phyloP scores from a whole-genome alignment of 1,140 invertebrate species.

The Leptinotarsa lineolata region DNA sequence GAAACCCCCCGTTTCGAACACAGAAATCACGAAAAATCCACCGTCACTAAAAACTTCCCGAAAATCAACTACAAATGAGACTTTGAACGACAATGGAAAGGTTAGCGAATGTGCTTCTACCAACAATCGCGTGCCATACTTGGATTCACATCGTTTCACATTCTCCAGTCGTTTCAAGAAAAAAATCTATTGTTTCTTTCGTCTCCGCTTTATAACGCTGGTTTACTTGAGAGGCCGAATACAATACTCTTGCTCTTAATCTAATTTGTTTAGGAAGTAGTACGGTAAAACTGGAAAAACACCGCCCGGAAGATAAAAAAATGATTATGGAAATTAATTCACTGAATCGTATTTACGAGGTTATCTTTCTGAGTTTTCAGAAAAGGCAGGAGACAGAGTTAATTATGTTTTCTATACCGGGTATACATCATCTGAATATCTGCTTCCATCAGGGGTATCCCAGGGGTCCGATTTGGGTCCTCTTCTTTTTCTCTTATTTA shows the following conservation, averaged over 20 bases:
- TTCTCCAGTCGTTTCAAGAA: slow-evolving; percentile 14
- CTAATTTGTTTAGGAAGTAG: slow-evolving; percentile 1
- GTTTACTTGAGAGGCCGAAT: background rate
- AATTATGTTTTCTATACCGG: too few relatives aligned
- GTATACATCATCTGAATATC: too few relatives aligned
- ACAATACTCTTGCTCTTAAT: slow-evolving; percentile 6
- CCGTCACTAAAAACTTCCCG: background rate
- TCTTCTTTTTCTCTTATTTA: too few relatives aligned
- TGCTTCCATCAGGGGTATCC: too few relatives aligned
- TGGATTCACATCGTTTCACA: slow-evolving; percentile 42
- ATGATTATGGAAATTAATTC: too few relatives aligned
- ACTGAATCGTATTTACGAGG: too few relatives aligned
- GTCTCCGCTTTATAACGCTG: slow-evolving; percentile 6
- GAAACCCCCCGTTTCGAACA: background rate
- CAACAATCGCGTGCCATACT: slow-evolving; percentile 30
- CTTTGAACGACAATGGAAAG: slow-evolving; percentile 18
- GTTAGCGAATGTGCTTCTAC: background rate
- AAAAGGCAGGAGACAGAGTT: too few relatives aligned
- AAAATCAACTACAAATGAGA: background rate
- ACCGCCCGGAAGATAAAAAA: too few relatives aligned
- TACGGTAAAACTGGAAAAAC: too few relatives aligned
- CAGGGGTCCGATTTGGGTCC: too few relatives aligned
- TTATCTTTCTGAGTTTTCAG: too few relatives aligned
- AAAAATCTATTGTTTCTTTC: slow-evolving; percentile 23
- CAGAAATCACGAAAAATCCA: background rate